Conservation (phyloP, 2,113 vertebrate species). For the Spilogale gracilis region DNA sequence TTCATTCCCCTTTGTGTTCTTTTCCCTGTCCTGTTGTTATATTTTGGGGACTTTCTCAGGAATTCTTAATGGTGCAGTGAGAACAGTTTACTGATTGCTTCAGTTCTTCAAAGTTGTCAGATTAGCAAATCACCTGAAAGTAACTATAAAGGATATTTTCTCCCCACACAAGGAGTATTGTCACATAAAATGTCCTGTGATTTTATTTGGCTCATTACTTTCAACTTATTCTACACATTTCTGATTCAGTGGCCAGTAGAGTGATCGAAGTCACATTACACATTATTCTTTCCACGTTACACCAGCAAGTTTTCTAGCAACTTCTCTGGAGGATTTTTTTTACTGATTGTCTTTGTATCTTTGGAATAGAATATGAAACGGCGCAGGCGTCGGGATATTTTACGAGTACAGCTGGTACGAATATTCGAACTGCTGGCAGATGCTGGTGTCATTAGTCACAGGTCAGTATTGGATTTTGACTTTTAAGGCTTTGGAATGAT, state of each 20-base stretch:
- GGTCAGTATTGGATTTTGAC: constrained; percentile 85
- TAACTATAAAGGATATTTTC: neutral
- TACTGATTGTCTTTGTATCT: constrained; percentile 59
- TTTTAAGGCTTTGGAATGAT: neutral
- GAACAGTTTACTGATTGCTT: neutral
- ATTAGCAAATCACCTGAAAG: neutral
- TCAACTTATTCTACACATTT: neutral
- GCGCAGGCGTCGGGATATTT: constrained; percentile 98
- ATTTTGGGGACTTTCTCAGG: neutral
- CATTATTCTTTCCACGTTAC: neutral
- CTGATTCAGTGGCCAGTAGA: neutral
- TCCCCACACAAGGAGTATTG: neutral
- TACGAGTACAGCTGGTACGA: constrained; percentile 98
- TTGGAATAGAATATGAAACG: constrained; percentile 97
- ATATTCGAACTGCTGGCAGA: constrained; percentile 99
- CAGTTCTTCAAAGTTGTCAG: neutral
- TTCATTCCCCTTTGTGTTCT: neutral
- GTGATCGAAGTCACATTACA: neutral
- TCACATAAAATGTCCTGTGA: neutral
- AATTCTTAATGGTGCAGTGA: neutral
- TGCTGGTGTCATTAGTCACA: constrained; percentile 98
- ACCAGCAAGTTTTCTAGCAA: neutral
- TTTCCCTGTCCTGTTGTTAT: neutral
- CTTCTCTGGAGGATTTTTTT: neutral
- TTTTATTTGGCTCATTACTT: neutral